phyloP scores from a whole-genome alignment of 2,888 invertebrate genomes.

The Lepidonotus clava region DNA sequence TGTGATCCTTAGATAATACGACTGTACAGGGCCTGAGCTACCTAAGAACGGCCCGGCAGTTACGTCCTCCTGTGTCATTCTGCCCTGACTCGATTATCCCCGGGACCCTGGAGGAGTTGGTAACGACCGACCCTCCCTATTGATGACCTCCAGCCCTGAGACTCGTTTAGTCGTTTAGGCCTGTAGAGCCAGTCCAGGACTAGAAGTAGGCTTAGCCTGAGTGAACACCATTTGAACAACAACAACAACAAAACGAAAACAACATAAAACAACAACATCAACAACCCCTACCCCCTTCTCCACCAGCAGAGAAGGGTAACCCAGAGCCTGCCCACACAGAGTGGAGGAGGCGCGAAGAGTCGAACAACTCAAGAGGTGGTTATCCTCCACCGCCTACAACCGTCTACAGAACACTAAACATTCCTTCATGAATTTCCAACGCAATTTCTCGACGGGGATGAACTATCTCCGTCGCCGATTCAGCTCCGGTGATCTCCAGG shows the following conservation, averaged over 20 bases:
- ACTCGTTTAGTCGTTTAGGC: too few relatives aligned
- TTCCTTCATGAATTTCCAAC: conserved; percentile 56
- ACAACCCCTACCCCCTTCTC: background rate
- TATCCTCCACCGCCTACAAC: background rate
- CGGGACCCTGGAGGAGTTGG: too few relatives aligned
- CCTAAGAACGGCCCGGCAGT: too few relatives aligned
- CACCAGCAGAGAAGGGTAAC: background rate
- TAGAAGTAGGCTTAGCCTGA: too few relatives aligned
- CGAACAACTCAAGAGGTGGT: conserved; percentile 1
- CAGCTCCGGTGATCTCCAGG: conserved; percentile 98
- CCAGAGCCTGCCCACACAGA: background rate
- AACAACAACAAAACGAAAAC: background rate
- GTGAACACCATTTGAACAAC: background rate
- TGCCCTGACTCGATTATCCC: too few relatives aligned
- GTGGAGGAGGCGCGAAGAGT: background rate
- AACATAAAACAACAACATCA: background rate
- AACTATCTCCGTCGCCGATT: conserved; percentile 93
- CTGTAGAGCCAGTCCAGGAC: too few relatives aligned
- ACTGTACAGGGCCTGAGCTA: too few relatives aligned
- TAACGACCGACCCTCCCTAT: too few relatives aligned
- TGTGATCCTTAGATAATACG: too few relatives aligned
- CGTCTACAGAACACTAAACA: conserved; percentile 30
- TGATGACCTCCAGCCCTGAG: too few relatives aligned
- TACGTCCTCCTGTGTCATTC: too few relatives aligned
- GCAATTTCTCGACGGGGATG: conserved; percentile 57